phyloP scores from a whole-genome alignment of 2,113 vertebrate genomes.

The Alligator mississippiensis region DNA sequence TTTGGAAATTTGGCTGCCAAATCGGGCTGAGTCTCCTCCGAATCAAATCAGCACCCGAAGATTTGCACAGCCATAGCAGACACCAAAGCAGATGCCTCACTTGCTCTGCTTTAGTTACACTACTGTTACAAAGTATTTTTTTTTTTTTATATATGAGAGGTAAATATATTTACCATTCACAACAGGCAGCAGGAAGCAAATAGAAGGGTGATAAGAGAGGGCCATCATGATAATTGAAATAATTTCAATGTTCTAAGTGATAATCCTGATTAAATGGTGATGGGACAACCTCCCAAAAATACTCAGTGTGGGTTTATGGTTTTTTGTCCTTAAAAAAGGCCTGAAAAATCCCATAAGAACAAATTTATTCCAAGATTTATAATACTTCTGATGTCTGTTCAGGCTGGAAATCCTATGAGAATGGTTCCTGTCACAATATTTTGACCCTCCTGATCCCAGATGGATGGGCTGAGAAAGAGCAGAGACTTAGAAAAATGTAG shows the following conservation, averaged over 20 bases:
- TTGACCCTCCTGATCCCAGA: accelerated
- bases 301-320: not conserved
- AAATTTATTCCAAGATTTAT: not conserved
- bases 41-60: no score
- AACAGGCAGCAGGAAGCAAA: not conserved
- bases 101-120: no score
- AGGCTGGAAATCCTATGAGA: not conserved
- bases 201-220: not conserved
- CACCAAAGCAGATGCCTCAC: no score
- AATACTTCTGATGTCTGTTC: not conserved
- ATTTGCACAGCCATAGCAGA: no score
- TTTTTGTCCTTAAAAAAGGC: not conserved
- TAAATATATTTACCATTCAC: not conserved
- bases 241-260: not conserved
- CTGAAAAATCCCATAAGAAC: not conserved
- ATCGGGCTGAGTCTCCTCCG: no score
- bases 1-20: no score
- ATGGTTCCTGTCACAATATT: accelerated
- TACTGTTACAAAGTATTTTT: no score
- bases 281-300: not conserved
- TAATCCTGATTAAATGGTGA: not conserved
- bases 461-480: accelerated
- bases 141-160: no score
- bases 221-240: no score
- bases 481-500: accelerated